Evolutionary conservation across 2,113 vertebrate genomes (phyloP).

Genomic region (Apteryx owenii): DNA sequence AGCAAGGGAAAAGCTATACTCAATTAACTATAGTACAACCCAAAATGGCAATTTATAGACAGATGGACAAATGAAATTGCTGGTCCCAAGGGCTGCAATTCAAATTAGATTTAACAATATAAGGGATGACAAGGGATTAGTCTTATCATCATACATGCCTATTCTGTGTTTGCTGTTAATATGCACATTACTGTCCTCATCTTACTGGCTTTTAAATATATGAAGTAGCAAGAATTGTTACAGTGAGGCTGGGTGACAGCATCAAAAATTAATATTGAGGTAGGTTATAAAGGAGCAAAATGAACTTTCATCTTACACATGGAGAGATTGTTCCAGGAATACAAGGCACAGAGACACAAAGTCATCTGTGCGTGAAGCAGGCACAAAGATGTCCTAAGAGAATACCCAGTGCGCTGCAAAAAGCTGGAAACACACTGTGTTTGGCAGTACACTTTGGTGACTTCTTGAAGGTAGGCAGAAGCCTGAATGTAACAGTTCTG

Average conservation of each 20-base stretch:
- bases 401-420: neutral
- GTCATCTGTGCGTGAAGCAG: neutral
- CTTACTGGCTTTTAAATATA: neutral
- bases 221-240: neutral
- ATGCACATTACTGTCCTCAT: neutral
- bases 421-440: neutral
- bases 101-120: slow-evolving; percentile 31
- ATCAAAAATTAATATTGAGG: neutral
- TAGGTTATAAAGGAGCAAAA: neutral
- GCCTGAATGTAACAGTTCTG: neutral
- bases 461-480: neutral
- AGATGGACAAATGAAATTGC: slow-evolving; percentile 42
- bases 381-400: neutral
- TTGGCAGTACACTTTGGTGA: neutral
- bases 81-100: slow-evolving; percentile 37
- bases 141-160: neutral
- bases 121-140: slow-evolving; percentile 48
- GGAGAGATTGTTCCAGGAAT: neutral
- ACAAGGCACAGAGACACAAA: neutral
- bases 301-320: neutral
- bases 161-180: slow-evolving; percentile 1
- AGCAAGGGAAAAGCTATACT: neutral
- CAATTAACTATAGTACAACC: neutral
- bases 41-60: slow-evolving; percentile 27
- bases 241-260: neutral